A percentile compares a stretch with the other conserved stretches of the same genome.
These are phyloP conservation scores for Calidris pugnax DNA, from an alignment of 2,113 vertebrate species.

Conservation along the genomic window DNA sequence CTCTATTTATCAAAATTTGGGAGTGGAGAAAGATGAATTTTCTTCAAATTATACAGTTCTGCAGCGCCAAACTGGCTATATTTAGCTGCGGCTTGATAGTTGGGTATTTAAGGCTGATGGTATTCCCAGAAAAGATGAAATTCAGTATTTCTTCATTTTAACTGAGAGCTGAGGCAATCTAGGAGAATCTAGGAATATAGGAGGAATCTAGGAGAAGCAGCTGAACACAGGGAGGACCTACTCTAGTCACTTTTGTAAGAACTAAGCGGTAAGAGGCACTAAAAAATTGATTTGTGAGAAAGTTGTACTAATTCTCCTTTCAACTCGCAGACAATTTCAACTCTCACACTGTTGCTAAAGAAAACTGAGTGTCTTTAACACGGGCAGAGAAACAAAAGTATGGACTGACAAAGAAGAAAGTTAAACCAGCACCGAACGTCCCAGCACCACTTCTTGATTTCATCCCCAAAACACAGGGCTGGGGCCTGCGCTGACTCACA, in stretches of 20 bases:
- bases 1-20: not conserved
- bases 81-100: not conserved
- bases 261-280: not conserved
- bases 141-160: not conserved
- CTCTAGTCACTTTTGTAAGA: not conserved
- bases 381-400: not conserved
- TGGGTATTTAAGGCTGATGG: not conserved
- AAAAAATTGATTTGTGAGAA: not conserved
- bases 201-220: not conserved
- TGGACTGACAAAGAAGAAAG: not conserved
- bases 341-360: not conserved
- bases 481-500: not conserved
- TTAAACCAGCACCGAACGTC: not conserved
- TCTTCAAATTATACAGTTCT: not conserved
- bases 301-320: not conserved
- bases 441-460: slow-evolving; percentile 1
- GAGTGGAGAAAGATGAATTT: not conserved
- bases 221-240: not conserved
- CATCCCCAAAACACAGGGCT: not conserved
- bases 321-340: not conserved
- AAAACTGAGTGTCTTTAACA: not conserved
- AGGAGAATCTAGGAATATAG: too few species aligned
- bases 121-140: not conserved
- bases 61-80: not conserved
- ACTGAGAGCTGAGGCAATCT: not conserved